Percentiles rank a stretch among this genome's conserved stretches.
Conservation (phyloP, 1,140 invertebrate species). For the Macrobrachium nipponense region DNA sequence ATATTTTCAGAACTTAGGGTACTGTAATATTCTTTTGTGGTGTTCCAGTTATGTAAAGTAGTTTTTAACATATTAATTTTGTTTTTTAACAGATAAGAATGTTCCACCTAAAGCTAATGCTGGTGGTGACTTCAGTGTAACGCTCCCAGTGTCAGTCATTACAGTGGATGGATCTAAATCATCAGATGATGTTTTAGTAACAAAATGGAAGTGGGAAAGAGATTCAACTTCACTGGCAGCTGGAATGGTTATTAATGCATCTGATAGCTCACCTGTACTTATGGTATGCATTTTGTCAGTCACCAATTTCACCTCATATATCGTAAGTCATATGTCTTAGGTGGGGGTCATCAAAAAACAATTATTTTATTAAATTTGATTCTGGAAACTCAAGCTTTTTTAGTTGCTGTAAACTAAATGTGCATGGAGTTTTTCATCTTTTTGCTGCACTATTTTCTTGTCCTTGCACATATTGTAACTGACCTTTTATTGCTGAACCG, state of each 20-base stretch:
- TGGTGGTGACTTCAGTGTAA: constrained; percentile 83
- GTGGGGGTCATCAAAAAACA: too few species aligned
- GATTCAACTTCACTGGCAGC: constrained; percentile 85
- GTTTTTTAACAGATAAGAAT: constrained; percentile 81
- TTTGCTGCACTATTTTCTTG: too few species aligned
- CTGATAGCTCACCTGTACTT: constrained; percentile 80
- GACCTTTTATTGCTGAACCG: too few species aligned
- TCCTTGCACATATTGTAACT: too few species aligned
- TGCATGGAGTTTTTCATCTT: too few species aligned
- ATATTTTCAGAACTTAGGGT: too few species aligned
- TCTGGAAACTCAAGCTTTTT: too few species aligned
- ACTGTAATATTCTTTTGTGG: background rate
- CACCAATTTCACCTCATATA: too few species aligned
- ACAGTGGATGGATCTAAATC: constrained; percentile 88
- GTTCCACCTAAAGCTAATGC: constrained; percentile 87
- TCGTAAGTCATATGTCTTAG: too few species aligned
- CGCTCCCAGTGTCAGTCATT: constrained; percentile 80
- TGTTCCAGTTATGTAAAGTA: background rate
- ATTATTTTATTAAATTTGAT: too few species aligned
- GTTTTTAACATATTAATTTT: background rate
- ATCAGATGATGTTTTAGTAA: constrained; percentile 88
- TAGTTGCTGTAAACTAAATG: too few species aligned
- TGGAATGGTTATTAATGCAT: constrained; percentile 81
- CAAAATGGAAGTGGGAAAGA: constrained; percentile 86
- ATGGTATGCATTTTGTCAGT: constrained; percentile 73